Evolutionary conservation across 2,888 invertebrate species (phyloP).

Genomic region (Cantharis rufa): DNA sequence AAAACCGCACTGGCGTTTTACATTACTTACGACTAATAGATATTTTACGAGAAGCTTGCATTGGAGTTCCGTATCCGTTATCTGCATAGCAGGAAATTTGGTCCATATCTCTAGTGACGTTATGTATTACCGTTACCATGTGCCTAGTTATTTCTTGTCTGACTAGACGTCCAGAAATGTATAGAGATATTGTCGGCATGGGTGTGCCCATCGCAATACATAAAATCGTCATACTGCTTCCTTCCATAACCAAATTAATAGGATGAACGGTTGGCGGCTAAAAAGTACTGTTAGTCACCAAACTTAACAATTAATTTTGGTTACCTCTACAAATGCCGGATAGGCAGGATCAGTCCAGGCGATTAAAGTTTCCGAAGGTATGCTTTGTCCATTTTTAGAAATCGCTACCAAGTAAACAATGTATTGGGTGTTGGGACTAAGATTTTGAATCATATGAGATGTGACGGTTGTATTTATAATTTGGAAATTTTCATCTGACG

Average conservation of each 20-base stretch:
- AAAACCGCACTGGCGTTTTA: not conserved
- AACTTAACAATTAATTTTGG: not conserved
- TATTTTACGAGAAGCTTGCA: conserved; percentile 80
- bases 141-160: conserved; percentile 80
- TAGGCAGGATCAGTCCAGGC: conserved; percentile 89
- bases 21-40: conserved; percentile 77
- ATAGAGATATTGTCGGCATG: conserved; percentile 81
- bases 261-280: conserved; percentile 85
- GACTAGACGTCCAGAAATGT: conserved; percentile 78
- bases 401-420: conserved; percentile 78
- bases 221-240: conserved; percentile 83
- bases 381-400: conserved; percentile 69
- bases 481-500: conserved; percentile 64
- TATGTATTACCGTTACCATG: conserved; percentile 85
- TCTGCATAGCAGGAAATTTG: conserved; percentile 87
- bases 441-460: conserved; percentile 70
- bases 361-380: conserved; percentile 79
- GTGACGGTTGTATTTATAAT: conserved; percentile 70
- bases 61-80: conserved; percentile 85
- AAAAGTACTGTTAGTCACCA: not conserved
- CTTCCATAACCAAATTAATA: conserved; percentile 80
- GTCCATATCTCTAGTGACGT: conserved; percentile 83
- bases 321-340: conserved; percentile 83
- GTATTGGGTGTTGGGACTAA: conserved; percentile 81
- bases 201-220: conserved; percentile 87